Evolutionary conservation across 2,113 vertebrate genomes (phyloP).

Genomic region (Uropsilus gracilis): DNA sequence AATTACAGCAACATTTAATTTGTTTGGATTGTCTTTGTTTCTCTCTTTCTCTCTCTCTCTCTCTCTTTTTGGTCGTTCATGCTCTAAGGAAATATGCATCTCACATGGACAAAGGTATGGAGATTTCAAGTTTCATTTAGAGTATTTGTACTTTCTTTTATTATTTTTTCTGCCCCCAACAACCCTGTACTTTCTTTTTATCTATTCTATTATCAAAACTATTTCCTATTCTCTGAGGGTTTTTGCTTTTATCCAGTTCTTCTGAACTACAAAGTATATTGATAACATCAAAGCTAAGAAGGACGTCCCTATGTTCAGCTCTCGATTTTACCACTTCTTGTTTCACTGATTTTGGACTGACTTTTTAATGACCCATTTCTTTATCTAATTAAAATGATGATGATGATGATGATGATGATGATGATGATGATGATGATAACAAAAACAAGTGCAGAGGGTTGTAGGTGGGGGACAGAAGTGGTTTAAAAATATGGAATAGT

Average conservation of each 20-base stretch:
- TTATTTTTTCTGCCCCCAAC: too few relatives aligned
- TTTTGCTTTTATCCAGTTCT: neutral
- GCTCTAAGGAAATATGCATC: too few relatives aligned
- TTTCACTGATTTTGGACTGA: neutral
- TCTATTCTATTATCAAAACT: slow-evolving; percentile 6
- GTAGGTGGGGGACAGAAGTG: neutral
- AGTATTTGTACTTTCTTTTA: slow-evolving; percentile 9
- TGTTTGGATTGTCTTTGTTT: neutral
- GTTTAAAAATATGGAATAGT: neutral
- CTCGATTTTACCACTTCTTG: neutral
- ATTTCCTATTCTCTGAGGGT: neutral
- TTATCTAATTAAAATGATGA: neutral
- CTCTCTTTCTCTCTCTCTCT: neutral
- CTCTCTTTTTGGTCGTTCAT: too few relatives aligned
- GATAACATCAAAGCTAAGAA: neutral
- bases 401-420: too few relatives aligned
- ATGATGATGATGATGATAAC: neutral
- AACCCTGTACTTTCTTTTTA: too few relatives aligned
- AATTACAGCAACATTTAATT: neutral
- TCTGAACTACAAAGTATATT: neutral
- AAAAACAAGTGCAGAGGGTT: neutral
- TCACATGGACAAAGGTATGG: neutral
- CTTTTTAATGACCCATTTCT: neutral
- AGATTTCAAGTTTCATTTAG: neutral
- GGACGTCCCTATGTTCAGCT: neutral